Conservation (phyloP, 2,888 invertebrate species). For the Caenorhabditis macrosperma region DNA sequence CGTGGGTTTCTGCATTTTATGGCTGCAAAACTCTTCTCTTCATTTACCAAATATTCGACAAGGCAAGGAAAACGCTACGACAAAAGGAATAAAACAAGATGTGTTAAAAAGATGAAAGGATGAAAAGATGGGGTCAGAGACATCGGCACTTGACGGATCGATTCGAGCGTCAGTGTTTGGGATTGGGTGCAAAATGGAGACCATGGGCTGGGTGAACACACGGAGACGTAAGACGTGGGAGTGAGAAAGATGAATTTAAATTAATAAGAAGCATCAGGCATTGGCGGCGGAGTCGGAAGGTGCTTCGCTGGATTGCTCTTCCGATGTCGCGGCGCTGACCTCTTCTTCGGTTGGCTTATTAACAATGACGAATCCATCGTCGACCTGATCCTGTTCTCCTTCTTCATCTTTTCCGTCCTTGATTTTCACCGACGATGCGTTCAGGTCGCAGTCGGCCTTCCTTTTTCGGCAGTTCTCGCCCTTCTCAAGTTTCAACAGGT, state of each 20-base stretch:
- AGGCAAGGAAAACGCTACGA: conserved; percentile 16
- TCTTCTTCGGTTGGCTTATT: conserved; percentile 42
- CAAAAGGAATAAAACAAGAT: not conserved
- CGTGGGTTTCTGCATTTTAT: conserved; percentile 51
- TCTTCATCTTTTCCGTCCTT: conserved; percentile 43
- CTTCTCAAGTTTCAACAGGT: conserved; percentile 55
- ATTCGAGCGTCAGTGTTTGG: not conserved
- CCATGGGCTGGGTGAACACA: not conserved
- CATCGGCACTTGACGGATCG: too few species aligned
- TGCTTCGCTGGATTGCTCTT: not conserved
- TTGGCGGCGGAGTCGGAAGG: not conserved
- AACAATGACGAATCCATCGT: conserved; percentile 54
- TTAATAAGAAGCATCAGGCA: conserved; percentile 8
- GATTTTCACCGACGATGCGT: conserved; percentile 48
- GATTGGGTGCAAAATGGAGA: not conserved
- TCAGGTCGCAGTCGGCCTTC: conserved; percentile 54
- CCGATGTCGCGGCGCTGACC: not conserved
- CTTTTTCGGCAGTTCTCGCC: conserved; percentile 54
- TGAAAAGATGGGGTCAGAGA: not conserved
- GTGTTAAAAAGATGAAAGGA: not conserved
- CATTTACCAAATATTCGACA: conserved; percentile 42
- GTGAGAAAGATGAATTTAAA: not conserved
- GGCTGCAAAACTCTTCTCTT: conserved; percentile 35
- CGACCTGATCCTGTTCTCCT: conserved; percentile 30
- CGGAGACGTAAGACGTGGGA: not conserved